These are phyloP conservation scores for Sebastes nivosus DNA, from an alignment of 2,797 vertebrate genomes.

Conservation along the genomic window DNA sequence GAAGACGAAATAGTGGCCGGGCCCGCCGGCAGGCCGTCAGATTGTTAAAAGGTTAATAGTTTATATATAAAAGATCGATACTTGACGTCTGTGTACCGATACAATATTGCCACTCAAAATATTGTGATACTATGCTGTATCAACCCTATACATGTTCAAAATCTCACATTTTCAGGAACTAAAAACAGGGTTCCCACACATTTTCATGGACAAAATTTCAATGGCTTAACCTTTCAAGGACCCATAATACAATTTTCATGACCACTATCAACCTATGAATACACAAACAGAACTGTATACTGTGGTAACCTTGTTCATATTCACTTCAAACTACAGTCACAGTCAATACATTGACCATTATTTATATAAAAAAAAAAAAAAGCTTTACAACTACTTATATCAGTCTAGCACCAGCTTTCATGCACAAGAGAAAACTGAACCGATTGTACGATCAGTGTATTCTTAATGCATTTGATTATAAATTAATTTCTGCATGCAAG, in stretches of 20 bases:
- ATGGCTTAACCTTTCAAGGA: background rate
- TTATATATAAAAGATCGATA: too few species aligned
- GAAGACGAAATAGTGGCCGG: too few species aligned
- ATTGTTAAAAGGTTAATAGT: too few species aligned
- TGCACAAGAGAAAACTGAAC: background rate
- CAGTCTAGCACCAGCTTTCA: background rate
- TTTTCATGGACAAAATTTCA: background rate
- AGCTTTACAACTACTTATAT: background rate
- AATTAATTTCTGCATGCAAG: background rate
- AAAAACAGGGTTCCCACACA: background rate
- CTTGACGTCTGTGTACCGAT: too few species aligned
- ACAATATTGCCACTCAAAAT: too few species aligned
- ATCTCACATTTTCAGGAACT: background rate
- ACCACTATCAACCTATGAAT: background rate
- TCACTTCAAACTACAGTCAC: background rate
- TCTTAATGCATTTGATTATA: background rate
- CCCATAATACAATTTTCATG: background rate
- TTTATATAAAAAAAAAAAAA: background rate
- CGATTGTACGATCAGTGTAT: background rate
- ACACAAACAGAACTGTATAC: background rate
- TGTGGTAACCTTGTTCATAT: background rate
- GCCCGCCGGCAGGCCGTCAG: too few species aligned
- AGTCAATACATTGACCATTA: background rate
- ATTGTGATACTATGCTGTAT: too few species aligned
- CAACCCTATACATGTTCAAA: background rate